A percentile compares a stretch with the other conserved stretches of the same genome.
These are phyloP conservation scores for Microchrysa polita DNA, from an alignment of 2,888 invertebrate genomes.

Conservation along the genomic window DNA sequence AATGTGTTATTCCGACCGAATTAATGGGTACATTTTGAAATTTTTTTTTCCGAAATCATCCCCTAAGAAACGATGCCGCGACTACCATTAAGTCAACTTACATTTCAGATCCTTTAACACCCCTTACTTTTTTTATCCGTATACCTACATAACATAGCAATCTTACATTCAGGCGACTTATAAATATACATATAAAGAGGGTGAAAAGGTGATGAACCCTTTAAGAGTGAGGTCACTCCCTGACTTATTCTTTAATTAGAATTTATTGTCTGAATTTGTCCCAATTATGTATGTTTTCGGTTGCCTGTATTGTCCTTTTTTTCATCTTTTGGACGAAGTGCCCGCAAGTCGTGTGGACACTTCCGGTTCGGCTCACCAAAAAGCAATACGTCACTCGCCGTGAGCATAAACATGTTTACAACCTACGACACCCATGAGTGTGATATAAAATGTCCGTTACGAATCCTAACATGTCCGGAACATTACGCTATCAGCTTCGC, in stretches of 20 bases:
- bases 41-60: neutral
- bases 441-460: neutral
- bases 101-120: neutral
- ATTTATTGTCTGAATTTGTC: constrained; percentile 43
- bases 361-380: neutral
- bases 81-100: neutral
- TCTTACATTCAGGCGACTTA: neutral
- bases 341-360: neutral
- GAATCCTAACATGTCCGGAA: too few relatives aligned
- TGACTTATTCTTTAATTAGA: constrained; percentile 28
- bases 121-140: neutral
- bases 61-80: neutral
- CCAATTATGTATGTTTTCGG: constrained; percentile 43
- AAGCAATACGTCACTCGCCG: neutral
- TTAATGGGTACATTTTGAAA: too few relatives aligned
- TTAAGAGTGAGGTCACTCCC: neutral
- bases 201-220: constrained; percentile 18
- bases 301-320: neutral
- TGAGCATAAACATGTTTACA: neutral
- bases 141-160: neutral
- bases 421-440: constrained; percentile 9
- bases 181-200: neutral
- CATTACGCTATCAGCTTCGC: too few relatives aligned
- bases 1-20: too few relatives aligned
- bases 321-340: neutral